phyloP scores from a whole-genome alignment of 2,888 invertebrate species.

The Thecophora atra region DNA sequence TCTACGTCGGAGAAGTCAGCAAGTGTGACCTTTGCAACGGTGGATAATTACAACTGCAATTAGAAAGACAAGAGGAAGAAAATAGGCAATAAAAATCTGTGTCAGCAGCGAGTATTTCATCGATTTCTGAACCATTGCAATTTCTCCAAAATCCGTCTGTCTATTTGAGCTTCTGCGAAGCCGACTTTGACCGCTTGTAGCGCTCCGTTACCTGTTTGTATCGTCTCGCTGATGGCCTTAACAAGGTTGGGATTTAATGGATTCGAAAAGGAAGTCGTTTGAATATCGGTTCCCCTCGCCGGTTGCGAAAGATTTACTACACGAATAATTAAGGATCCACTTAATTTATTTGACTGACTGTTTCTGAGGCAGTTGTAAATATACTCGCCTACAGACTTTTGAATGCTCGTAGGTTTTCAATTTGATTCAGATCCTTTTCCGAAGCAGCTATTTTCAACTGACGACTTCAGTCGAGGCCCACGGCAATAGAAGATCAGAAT shows the following conservation, averaged over 20 bases:
- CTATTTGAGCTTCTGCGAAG: too few species aligned
- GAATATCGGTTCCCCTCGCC: not conserved
- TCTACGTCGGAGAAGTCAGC: not conserved
- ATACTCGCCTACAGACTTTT: too few species aligned
- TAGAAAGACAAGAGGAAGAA: not conserved
- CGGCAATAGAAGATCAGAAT: not conserved
- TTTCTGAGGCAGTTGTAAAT: too few species aligned
- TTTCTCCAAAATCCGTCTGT: too few species aligned
- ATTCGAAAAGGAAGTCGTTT: conserved; percentile 11
- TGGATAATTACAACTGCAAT: not conserved
- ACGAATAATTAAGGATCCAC: not conserved
- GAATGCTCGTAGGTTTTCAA: too few species aligned
- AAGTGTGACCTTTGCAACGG: not conserved
- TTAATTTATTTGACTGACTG: not conserved
- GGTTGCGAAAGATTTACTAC: not conserved
- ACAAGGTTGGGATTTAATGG: conserved; percentile 7
- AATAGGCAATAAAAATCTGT: not conserved
- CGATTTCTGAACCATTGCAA: too few species aligned
- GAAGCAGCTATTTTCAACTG: too few species aligned
- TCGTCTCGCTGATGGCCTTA: not conserved
- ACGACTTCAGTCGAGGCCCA: not conserved
- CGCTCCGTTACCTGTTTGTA: not conserved
- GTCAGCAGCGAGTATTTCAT: not conserved
- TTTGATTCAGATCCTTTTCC: too few species aligned
- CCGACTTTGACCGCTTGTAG: not conserved